Base-by-base conservation (phyloP, 2,888 invertebrate species). In the Chloroclystis v-ata region DNA sequence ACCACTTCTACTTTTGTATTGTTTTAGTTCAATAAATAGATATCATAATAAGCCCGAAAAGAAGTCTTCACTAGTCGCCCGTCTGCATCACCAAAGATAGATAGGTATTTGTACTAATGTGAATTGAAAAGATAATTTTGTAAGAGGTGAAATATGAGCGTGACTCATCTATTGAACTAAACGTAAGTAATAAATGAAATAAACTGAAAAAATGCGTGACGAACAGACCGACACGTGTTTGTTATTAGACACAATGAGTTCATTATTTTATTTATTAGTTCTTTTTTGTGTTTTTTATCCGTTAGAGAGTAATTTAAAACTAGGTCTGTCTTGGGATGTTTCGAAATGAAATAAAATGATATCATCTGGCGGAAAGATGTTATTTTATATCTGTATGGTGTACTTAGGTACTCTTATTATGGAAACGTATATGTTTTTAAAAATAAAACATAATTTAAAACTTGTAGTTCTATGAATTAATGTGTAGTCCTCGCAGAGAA, bases 61-160 rank as follows among this genome's bases (percentile, higher is more conserved):
- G 20, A 4, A 4, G 20, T 5, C 5, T 20, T 20, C 20, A 20
- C 2, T 4, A 20, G 8, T 35, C 20, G 35, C 35, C 11, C 35
- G 35, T 20, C 11, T 35, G 20, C 20, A n/a, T 7, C n/a, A 7
- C 11, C 10, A 35, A 16, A 35, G 4, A 24, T 14, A 35, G 1
- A 24, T 33, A 33, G 16, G 16, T 11, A 33, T 33, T 33, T 20
- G 20, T 33, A 35, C 16, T n/a, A 13, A 14, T 20, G 35, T 35
- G 35, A 35, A 42, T 33, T 42, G 51, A 35, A 51, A 41, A 37
- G 40, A 44, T 47, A 47, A 47, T 47, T 47, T 47, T 52, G 51
- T 52, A 44, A 26, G 32, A 28, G 26, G 26, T 51, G 44, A 47
- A 44, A 29, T 51, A 47, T 42, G 44, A 44, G 40, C 35, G 43